Conservation (phyloP, 2,113 vertebrate species). For the Romanogobio albipinnatus region DNA sequence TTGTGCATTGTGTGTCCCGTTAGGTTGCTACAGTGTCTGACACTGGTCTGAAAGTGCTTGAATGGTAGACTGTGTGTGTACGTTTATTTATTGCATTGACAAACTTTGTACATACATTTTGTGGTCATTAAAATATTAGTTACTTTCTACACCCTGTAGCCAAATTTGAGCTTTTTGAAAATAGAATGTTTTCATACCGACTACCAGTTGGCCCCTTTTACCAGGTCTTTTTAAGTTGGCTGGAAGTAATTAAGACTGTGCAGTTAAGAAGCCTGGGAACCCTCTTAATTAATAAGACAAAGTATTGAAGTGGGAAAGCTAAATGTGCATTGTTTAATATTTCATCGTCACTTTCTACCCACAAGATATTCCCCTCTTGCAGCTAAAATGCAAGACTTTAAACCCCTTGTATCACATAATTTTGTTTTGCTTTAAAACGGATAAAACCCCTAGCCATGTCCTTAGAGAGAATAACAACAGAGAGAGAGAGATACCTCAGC, state of each 20-base stretch:
- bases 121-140: too few species aligned
- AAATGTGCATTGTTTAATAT: conserved; percentile 55
- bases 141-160: neutral
- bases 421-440: conserved; percentile 34
- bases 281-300: conserved; percentile 48
- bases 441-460: conserved; percentile 26
- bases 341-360: conserved; percentile 45
- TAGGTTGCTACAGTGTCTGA: neutral
- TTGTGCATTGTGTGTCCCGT: neutral
- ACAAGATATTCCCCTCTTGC: conserved; percentile 33
- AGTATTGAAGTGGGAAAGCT: conserved; percentile 47
- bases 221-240: conserved; percentile 33
- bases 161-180: conserved; percentile 22
- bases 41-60: neutral
- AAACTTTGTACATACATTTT: too few species aligned
- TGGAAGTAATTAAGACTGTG: conserved; percentile 43
- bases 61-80: too few species aligned
- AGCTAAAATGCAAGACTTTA: conserved; percentile 30
- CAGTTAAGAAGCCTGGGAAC: conserved; percentile 50
- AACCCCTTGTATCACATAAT: conserved; percentile 19
- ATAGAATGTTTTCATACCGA: conserved; percentile 23
- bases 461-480: conserved; percentile 24
- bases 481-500: neutral
- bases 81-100: too few species aligned
- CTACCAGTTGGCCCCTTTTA: conserved; percentile 36